Evolutionary conservation across 2,888 invertebrate species (phyloP), one percentile per base, ranked within the genome.

Genomic region (Pomacea canaliculata): DNA sequence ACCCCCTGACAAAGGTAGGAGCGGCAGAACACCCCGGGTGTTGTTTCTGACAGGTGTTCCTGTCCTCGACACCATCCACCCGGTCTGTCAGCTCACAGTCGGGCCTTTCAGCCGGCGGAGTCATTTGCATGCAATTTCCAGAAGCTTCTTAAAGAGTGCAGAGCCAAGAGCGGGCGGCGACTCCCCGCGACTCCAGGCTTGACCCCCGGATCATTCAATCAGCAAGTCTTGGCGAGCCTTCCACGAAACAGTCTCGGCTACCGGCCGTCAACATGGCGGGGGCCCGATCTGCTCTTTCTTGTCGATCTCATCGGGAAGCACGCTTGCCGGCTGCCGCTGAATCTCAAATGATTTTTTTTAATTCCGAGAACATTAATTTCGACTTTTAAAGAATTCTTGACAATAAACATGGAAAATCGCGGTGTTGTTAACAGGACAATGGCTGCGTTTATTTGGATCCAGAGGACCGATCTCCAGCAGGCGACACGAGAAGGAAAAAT

Each of bases 111-210:
- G 71, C 56, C 5, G 51, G 56, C 66, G 51, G 37, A 27, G 56
- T 56, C 66, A 72, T 72, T 72, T 72, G 72, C 72, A 72, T 72
- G 66, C 66, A 62, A 72, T 72, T 72, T 66, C 56, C 66, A 72
- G 66, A 72, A 72, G 62, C 51, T 23, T 66, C 63, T 27, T 62
- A 23, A 72, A 37, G 27, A 49, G 72, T 66, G 72, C 72, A 65
- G 48, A 27, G 51, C 66, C n/a, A 46, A 62, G 65, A 66, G 63
- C 51, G 66, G 48, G 16, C 27, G 66, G 18, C 51, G 65, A 49
- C 65, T 49, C 27, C 63, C 37, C 48, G 49, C 46, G 72, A 23
- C 12, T 65, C 62, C 48, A 51, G 72, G 72, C 65, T 18, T 65
- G 62, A 72, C 65, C 72, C 72, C 23, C 46, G 56, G 72, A 66